Conservation (phyloP, 2,888 invertebrate genomes). For the Nowickia ferox region DNA sequence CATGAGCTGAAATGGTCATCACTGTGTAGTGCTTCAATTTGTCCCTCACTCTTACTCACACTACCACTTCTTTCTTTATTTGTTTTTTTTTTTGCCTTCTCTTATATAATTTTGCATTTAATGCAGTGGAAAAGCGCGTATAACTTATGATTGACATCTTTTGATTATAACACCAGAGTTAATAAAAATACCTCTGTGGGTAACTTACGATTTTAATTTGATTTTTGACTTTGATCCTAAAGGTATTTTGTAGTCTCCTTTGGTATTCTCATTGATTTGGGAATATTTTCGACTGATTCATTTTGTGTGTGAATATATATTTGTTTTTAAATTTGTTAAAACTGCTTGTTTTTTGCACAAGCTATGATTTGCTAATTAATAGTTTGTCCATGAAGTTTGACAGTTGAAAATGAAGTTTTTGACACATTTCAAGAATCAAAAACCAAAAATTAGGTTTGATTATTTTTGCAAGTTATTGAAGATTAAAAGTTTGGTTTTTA, state of each 20-base stretch:
- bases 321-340: not conserved
- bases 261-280: conserved; percentile 78
- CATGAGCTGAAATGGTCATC: too few relatives aligned
- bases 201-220: conserved; percentile 71
- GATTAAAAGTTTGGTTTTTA: not conserved
- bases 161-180: conserved; percentile 75
- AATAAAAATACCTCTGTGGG: conserved; percentile 61
- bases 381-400: conserved; percentile 81
- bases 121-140: conserved; percentile 72
- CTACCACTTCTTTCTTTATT: not conserved
- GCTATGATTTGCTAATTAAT: conserved; percentile 80
- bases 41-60: too few relatives aligned
- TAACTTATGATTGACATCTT: conserved; percentile 79
- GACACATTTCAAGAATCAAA: conserved; percentile 75
- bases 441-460: not conserved
- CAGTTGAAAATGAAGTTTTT: conserved; percentile 80
- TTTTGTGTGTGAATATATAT: conserved; percentile 73
- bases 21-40: conserved; percentile 16
- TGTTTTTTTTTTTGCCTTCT: not conserved
- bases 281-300: conserved; percentile 73
- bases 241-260: conserved; percentile 55
- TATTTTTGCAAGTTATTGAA: conserved; percentile 17
- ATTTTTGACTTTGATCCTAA: conserved; percentile 72
- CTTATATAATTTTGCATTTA: conserved; percentile 62
- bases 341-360: not conserved